Evolutionary conservation across 2,888 invertebrate species (phyloP).

Genomic region (Xestia ashworthii): DNA sequence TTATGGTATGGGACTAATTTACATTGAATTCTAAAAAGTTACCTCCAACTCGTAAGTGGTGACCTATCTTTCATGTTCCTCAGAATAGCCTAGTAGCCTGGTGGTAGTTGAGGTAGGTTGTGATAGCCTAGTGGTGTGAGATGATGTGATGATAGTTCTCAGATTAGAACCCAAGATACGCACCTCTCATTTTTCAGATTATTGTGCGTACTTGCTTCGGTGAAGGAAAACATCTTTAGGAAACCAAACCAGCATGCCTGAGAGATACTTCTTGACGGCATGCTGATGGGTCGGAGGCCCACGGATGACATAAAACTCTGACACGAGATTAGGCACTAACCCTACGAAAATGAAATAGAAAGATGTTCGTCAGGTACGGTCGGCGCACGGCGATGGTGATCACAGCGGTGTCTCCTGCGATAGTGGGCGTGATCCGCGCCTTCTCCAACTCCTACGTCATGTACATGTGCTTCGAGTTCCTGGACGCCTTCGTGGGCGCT

Average conservation of each 20-base stretch:
- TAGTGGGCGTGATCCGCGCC: constrained; percentile 86
- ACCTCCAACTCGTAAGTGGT: neutral
- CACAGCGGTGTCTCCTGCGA: constrained; percentile 88
- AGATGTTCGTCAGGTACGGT: constrained; percentile 84
- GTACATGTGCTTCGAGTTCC: constrained; percentile 81
- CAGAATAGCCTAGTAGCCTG: neutral
- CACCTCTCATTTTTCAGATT: neutral
- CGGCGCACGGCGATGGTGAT: constrained; percentile 90
- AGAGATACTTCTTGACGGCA: neutral
- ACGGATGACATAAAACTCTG: too few species aligned
- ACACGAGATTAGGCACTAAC: too few species aligned
- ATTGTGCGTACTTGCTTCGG: neutral
- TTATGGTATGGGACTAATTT: neutral
- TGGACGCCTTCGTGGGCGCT: constrained; percentile 81
- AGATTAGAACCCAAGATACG: neutral
- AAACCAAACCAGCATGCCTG: neutral
- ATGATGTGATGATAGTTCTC: neutral
- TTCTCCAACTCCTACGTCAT: constrained; percentile 77
- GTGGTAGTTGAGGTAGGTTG: neutral
- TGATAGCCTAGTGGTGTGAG: neutral
- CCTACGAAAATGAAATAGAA: too few species aligned
- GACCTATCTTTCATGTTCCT: neutral
- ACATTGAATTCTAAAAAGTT: neutral
- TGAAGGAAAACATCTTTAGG: neutral
- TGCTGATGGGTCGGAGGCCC: too few species aligned